Evolutionary conservation across 2,113 vertebrate species (phyloP).

Genomic region (Syngnathus floridae): DNA sequence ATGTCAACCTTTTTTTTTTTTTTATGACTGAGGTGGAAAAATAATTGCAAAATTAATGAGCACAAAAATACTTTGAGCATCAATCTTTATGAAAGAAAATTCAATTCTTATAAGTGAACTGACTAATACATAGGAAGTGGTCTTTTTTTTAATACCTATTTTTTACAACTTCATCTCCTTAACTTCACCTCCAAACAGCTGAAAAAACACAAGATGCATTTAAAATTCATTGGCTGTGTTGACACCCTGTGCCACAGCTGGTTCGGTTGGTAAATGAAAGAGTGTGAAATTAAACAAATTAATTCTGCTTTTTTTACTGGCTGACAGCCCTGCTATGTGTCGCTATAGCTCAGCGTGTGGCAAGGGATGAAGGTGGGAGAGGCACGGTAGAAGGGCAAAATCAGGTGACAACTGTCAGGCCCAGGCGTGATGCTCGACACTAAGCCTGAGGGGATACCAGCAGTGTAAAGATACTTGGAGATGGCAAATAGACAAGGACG

Average conservation of each 20-base stretch:
- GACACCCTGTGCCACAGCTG: slow-evolving; percentile 31
- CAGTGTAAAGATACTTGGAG: slow-evolving; percentile 13
- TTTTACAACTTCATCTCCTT: neutral
- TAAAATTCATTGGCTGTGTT: slow-evolving; percentile 61
- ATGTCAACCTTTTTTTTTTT: slow-evolving; percentile 23
- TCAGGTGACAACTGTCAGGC: slow-evolving; percentile 44
- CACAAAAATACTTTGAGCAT: no score
- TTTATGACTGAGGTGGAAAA: no score
- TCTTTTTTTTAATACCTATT: slow-evolving; percentile 20
- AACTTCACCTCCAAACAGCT: neutral
- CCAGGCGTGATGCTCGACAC: slow-evolving; percentile 33
- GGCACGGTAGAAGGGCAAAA: neutral
- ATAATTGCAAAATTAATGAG: no score
- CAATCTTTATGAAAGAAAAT: no score
- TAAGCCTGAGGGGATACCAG: slow-evolving; percentile 34
- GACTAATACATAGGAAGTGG: slow-evolving; percentile 36
- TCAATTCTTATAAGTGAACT: neutral
- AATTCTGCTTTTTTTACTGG: slow-evolving; percentile 55
- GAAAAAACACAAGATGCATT: slow-evolving; percentile 29
- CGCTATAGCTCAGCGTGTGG: slow-evolving; percentile 32
- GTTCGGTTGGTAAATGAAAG: slow-evolving; percentile 48
- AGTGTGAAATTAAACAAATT: slow-evolving; percentile 72
- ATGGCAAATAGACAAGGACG: slow-evolving; percentile 11
- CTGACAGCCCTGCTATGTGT: slow-evolving; percentile 43
- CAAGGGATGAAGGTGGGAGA: neutral